Conservation (phyloP, 2,888 invertebrate genomes). For the Hololepta plana region DNA sequence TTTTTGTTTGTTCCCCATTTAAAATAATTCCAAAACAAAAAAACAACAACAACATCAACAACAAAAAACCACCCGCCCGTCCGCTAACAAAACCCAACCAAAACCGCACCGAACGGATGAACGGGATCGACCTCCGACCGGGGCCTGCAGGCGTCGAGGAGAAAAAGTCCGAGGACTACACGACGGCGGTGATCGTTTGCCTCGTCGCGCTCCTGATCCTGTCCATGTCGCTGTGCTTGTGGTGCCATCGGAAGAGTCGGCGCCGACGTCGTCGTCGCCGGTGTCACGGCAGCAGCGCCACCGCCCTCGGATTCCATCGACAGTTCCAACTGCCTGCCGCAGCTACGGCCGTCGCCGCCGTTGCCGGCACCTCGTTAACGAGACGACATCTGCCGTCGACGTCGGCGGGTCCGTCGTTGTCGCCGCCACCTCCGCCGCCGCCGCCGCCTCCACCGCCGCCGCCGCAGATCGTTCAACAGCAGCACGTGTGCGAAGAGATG, state of each 20-base stretch:
- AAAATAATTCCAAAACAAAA: slow-evolving; percentile 1
- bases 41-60: slow-evolving; percentile 1
- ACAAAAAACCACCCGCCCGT: slow-evolving; percentile 4
- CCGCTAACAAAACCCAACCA: background rate
- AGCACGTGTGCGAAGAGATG: slow-evolving; percentile 35
- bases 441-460: slow-evolving; percentile 9
- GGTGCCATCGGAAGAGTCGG: slow-evolving; percentile 34
- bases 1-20: slow-evolving; percentile 2
- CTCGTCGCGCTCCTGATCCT: slow-evolving; percentile 28
- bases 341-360: slow-evolving; percentile 11
- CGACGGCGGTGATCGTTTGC: slow-evolving; percentile 18
- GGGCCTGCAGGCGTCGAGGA: slow-evolving; percentile 28
- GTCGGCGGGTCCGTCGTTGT: background rate
- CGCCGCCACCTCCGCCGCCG: slow-evolving; percentile 9
- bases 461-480: slow-evolving; percentile 19
- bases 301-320: slow-evolving; percentile 23
- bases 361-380: slow-evolving; percentile 7
- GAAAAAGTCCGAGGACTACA: slow-evolving; percentile 21
- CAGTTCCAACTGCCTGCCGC: slow-evolving; percentile 24
- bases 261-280: slow-evolving; percentile 27
- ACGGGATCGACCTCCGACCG: slow-evolving; percentile 11
- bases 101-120: background rate
- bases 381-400: background rate
- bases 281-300: slow-evolving; percentile 26
- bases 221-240: slow-evolving; percentile 29